A percentile compares a stretch with the other conserved stretches of the same genome.
Evolutionary conservation across 2,797 vertebrate genomes (phyloP).

Genomic region (Linurgus olivaceus): DNA sequence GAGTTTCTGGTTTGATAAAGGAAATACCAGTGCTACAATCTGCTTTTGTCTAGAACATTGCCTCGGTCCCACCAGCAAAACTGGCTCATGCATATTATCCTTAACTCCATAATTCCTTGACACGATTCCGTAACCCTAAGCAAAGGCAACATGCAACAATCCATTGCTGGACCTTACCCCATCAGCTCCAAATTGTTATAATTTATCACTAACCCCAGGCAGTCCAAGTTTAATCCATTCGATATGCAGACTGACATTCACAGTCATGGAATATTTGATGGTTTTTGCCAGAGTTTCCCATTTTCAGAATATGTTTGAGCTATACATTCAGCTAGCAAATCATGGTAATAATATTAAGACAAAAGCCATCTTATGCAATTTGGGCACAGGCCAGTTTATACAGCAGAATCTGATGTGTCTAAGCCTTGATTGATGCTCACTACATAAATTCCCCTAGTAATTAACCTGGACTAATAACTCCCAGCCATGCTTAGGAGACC

Average conservation of each 20-base stretch:
- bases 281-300: neutral
- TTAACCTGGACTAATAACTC: conserved; percentile 37
- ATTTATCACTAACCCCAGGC: neutral
- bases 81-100: neutral
- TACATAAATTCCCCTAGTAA: conserved; percentile 14
- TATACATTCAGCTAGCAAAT: neutral
- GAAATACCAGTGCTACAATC: neutral
- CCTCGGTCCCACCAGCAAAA: neutral
- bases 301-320: neutral
- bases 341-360: neutral
- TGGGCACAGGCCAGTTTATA: conserved; percentile 1
- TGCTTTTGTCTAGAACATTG: neutral
- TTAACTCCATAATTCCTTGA: neutral
- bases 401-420: neutral
- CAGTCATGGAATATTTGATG: neutral
- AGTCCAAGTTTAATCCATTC: neutral
- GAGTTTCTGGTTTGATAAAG: neutral
- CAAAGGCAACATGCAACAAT: neutral
- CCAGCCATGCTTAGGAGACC: neutral
- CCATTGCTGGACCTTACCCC: neutral
- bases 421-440: conserved; percentile 24
- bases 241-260: neutral
- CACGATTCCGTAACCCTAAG: neutral
- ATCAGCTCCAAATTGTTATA: neutral
- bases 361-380: neutral